These are phyloP conservation scores for Drosophila pullipes DNA, from an alignment of 2,888 invertebrate genomes.

Conservation along the genomic window DNA sequence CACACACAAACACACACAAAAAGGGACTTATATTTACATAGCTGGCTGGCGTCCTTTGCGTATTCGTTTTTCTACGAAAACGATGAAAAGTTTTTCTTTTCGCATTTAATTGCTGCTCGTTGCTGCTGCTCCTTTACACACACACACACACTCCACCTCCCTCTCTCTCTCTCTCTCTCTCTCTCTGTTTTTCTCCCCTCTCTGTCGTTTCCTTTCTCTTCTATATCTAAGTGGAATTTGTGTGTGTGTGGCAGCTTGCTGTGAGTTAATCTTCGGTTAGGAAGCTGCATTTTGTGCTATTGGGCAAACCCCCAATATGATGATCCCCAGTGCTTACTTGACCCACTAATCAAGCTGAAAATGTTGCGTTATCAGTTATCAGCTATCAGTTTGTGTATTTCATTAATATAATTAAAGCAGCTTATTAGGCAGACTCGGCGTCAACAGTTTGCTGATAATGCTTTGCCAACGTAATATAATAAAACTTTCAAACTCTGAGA, in stretches of 20 bases:
- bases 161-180: neutral
- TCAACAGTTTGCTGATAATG: conserved; percentile 25
- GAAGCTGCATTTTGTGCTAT: conserved; percentile 63
- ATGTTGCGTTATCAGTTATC: conserved; percentile 21
- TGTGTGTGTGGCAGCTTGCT: conserved; percentile 28
- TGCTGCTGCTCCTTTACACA: conserved; percentile 12
- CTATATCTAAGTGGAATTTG: conserved; percentile 12
- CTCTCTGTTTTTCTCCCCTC: neutral
- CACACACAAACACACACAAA: conserved; percentile 4
- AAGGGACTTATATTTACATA: conserved; percentile 14
- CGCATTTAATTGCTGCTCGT: conserved; percentile 67
- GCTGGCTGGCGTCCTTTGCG: conserved; percentile 50
- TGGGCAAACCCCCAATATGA: conserved; percentile 18
- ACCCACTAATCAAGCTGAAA: conserved; percentile 43
- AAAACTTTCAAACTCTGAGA: conserved; percentile 12
- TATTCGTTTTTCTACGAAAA: conserved; percentile 50
- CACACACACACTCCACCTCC: neutral
- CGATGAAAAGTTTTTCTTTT: conserved; percentile 66
- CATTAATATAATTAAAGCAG: conserved; percentile 25
- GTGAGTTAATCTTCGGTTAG: conserved; percentile 68
- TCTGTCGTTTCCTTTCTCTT: neutral
- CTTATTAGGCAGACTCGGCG: conserved; percentile 14
- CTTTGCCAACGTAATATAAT: conserved; percentile 8
- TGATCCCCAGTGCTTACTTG: conserved; percentile 35
- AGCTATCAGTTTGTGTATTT: conserved; percentile 16